Evolutionary conservation across 2,113 vertebrate species (phyloP), one percentile per base, ranked within the genome.

Genomic region (Artemisiospiza belli): DNA sequence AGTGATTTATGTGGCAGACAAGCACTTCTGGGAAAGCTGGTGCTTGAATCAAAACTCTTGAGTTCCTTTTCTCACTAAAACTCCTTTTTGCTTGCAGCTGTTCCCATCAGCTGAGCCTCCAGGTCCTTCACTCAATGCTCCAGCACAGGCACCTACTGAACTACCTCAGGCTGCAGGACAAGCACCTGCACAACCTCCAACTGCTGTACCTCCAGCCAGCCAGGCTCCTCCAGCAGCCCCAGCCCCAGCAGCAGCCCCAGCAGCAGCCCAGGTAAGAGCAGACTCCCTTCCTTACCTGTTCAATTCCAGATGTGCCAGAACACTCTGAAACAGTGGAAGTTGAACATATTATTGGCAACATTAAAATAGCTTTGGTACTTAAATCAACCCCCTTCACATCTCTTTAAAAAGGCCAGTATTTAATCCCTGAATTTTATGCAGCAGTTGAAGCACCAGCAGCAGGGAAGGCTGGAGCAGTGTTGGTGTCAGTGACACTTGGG

Each of bases 111-210:
- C 98, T 33, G 99, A 99, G 68, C 96, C 98, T 73, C 97, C 97
- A 91, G 97, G 97, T 94, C 98, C 97, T 97, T 98, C 98, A 94
- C 98, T 98, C 94, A 98, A 85, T 96, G 97, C 98, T 89, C 96
- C 97, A 96, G 97, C 97, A 58, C 97, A 98, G 82, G 97, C 98
- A 95, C 97, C 98, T 95, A 98, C 97, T 95, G 98, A 98, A 96
- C 98, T 99, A 99, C 99, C 99, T 99, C 99, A 99, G 94, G 97
- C 98, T 96, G 97, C 98, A 70, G 98, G 98, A 75, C 98, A 98
- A 87, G 96, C 55, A 57, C 97, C 98, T 70, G 95, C 97, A 82
- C 98, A 98, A 96, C 98, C 98, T 91, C 98, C 97, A 86, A 97
- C 98, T 96, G 98, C 95, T 95, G 93, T 98, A 87, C 98, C 98